Conservation (phyloP, 2,797 vertebrate species). For the Buphagus erythrorhynchus region DNA sequence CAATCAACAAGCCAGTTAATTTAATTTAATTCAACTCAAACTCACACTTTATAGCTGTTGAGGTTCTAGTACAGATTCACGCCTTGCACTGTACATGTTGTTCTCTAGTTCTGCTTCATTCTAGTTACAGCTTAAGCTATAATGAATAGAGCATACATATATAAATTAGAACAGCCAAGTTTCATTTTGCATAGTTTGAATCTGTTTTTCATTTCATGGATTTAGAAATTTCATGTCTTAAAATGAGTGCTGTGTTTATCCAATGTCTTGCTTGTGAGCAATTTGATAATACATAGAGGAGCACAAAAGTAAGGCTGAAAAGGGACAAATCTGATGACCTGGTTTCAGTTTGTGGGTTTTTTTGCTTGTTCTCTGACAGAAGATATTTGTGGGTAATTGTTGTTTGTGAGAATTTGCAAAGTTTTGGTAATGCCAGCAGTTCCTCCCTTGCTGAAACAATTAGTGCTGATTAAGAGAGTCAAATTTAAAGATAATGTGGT, state of each 20-base stretch:
- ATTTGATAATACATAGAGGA: not conserved
- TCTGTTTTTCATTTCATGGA: not conserved
- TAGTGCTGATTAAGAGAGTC: not conserved
- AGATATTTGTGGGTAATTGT: not conserved
- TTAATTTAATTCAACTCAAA: not conserved
- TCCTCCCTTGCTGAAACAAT: not conserved
- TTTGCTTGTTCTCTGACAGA: not conserved
- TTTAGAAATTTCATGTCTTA: not conserved
- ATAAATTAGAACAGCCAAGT: not conserved
- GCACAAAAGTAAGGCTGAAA: not conserved
- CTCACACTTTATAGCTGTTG: not conserved
- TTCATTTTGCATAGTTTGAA: not conserved
- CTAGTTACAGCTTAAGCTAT: not conserved
- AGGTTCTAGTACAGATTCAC: not conserved
- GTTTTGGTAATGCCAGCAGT: not conserved
- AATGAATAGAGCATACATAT: not conserved
- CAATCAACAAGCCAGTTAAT: not conserved
- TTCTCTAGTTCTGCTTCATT: not conserved
- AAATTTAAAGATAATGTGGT: not conserved
- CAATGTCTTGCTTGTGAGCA: not conserved
- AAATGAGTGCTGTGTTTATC: accelerated
- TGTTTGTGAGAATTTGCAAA: not conserved
- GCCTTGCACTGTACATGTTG: not conserved
- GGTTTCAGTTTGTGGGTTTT: not conserved
- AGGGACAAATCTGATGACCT: not conserved